Evolutionary conservation across 2,113 vertebrate species (phyloP), one percentile per base, ranked within the genome.

Genomic region (Anhinga anhinga): DNA sequence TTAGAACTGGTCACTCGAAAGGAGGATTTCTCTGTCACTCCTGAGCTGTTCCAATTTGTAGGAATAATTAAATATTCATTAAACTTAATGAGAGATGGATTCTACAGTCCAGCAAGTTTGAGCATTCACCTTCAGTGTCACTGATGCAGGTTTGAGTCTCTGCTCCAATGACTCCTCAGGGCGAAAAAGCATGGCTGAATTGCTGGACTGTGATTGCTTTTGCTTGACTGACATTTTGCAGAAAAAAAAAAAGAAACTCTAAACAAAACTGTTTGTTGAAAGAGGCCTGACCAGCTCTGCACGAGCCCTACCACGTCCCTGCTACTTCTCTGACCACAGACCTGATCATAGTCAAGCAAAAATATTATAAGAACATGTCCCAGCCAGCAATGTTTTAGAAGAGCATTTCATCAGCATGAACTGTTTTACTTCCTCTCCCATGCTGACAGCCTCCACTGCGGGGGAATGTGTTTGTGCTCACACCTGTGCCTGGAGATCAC

Each of bases 21-120:
- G 45, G 38, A 78, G 15, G 61, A 72, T 72, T 89, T 82, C 73
- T 49, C 29, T 52, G 20, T 67, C 70, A 82, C 61, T 93, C 66
- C 53, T 87, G 36, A 93, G 56, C 59, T 88, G 45, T 94, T 92
- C 36, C 42, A 95, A 77, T 95, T 93, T 94, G 49, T 85, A 87
- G 47, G 58, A 94, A 69, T 65, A 96, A 96, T 76, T 87, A 93
- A 89, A 40, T 82, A 76, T 59, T 89, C 52, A 82, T 74, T 87
- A 72, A 86, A 69, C 44, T 95, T 69, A 85, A 82, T 76, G 69
- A 96, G 55, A 84, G 89, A 71, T 56, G 69, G 47, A 82, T 89
- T 96, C 82, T 61, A 73, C 52, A 76, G 45, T 40, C 30, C 47
- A 40, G 79, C 77, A 94, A 77, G 62, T 80, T 19, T 29, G 61